Evolutionary conservation across 2,888 invertebrate genomes (phyloP).

Genomic region (Beris morrisii): DNA sequence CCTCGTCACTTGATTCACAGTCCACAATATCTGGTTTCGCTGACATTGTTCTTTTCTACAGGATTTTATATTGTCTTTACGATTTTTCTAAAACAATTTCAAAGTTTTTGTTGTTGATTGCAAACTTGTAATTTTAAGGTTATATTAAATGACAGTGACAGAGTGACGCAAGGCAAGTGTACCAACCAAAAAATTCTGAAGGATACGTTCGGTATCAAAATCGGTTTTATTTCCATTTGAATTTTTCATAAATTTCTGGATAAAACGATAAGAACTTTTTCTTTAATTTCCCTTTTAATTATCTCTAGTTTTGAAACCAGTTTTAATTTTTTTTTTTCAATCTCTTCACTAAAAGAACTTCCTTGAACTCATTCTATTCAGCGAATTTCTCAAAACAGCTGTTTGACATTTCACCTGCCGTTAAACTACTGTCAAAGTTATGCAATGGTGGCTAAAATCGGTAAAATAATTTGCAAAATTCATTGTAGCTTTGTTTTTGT

Average conservation of each 20-base stretch:
- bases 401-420: conserved; percentile 4
- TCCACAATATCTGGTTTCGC: conserved; percentile 4
- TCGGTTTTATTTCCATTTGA: too few relatives aligned
- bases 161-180: too few relatives aligned
- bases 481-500: not conserved
- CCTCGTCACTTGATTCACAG: conserved; percentile 35
- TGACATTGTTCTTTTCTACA: conserved; percentile 3
- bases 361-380: too few relatives aligned
- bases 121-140: not conserved
- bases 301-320: too few relatives aligned
- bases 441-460: conserved; percentile 21
- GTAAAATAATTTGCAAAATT: not conserved
- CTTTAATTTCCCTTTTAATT: too few relatives aligned
- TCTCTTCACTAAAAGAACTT: too few relatives aligned
- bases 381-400: conserved; percentile 10
- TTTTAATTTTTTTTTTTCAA: too few relatives aligned
- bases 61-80: not conserved
- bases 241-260: too few relatives aligned
- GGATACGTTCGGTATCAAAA: too few relatives aligned
- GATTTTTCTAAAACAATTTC: not conserved
- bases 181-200: too few relatives aligned
- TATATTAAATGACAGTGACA: conserved; percentile 1
- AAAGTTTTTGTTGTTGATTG: too few relatives aligned
- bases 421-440: conserved; percentile 20
- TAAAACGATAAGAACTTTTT: too few relatives aligned